phyloP scores from a whole-genome alignment of 1,140 invertebrate species.

The Drosophila sp. region DNA sequence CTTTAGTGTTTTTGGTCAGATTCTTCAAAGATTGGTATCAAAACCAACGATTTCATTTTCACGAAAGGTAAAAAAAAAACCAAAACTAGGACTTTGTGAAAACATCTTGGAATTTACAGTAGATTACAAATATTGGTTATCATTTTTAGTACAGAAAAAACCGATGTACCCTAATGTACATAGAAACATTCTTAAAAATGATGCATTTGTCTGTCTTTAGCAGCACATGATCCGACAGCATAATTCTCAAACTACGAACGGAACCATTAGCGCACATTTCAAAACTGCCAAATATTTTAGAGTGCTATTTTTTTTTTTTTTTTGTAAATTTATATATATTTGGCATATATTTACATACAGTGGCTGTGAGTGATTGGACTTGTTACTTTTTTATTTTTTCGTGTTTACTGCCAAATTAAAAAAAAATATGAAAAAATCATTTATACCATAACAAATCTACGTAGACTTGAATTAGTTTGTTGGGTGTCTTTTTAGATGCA shows the following conservation, averaged over 20 bases:
- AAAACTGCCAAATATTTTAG: conserved; percentile 38
- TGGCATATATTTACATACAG: conserved; percentile 7
- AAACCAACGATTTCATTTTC: too few species aligned
- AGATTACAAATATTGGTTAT: too few species aligned
- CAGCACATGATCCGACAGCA: conserved; percentile 12
- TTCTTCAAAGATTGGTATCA: too few species aligned
- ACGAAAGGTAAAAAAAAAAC: too few species aligned
- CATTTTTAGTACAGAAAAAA: too few species aligned
- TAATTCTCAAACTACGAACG: neutral
- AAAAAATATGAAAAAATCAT: too few species aligned
- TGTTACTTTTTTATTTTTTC: neutral
- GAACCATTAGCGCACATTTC: conserved; percentile 37
- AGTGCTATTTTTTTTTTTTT: conserved; percentile 18
- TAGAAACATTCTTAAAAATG: conserved; percentile 26
- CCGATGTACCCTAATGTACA: neutral
- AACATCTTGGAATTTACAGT: too few species aligned
- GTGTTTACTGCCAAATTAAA: neutral
- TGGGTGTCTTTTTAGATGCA: conserved; percentile 20
- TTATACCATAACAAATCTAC: too few species aligned
- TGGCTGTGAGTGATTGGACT: too few species aligned
- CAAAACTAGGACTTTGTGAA: too few species aligned
- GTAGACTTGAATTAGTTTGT: too few species aligned
- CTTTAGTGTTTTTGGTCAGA: too few species aligned
- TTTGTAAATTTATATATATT: conserved; percentile 4
- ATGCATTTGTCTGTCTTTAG: conserved; percentile 31